These are phyloP conservation scores for Schizothorax lantsangensis DNA, from an alignment of 2,797 vertebrate species.

Conservation along the genomic window DNA sequence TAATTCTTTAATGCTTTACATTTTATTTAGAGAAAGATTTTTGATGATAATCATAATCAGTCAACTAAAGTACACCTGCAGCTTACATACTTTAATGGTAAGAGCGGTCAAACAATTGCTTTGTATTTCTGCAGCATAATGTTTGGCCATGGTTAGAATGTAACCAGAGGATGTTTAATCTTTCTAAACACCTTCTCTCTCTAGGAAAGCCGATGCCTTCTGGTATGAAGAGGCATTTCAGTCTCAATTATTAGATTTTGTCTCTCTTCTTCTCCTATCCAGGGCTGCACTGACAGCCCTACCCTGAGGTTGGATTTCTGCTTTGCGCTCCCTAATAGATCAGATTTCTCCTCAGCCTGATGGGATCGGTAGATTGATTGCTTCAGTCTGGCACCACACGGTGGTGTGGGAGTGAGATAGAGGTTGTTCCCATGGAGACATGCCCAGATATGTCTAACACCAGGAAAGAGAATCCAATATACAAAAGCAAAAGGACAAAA, in stretches of 20 bases:
- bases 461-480: conserved; percentile 14
- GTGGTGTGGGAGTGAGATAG: conserved; percentile 51
- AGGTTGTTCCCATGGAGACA: conserved; percentile 53
- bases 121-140: conserved; percentile 31
- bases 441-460: conserved; percentile 50
- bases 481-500: conserved; percentile 38
- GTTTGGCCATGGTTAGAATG: conserved; percentile 25
- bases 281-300: conserved; percentile 46
- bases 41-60: not conserved
- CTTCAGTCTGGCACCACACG: conserved; percentile 54
- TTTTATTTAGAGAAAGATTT: not conserved
- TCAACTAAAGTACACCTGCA: not conserved
- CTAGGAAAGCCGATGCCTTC: conserved; percentile 48
- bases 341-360: conserved; percentile 60
- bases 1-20: not conserved
- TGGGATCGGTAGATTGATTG: conserved; percentile 63
- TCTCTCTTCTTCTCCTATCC: conserved; percentile 51
- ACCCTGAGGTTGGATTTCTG: conserved; percentile 53
- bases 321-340: conserved; percentile 58
- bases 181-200: conserved; percentile 36
- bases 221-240: conserved; percentile 57
- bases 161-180: conserved; percentile 40
- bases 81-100: not conserved
- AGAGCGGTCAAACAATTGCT: not conserved
- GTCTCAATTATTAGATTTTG: conserved; percentile 58